These are phyloP conservation scores for Sebastes steindachneri DNA, from an alignment of 2,797 vertebrate species.

Conservation along the genomic window DNA sequence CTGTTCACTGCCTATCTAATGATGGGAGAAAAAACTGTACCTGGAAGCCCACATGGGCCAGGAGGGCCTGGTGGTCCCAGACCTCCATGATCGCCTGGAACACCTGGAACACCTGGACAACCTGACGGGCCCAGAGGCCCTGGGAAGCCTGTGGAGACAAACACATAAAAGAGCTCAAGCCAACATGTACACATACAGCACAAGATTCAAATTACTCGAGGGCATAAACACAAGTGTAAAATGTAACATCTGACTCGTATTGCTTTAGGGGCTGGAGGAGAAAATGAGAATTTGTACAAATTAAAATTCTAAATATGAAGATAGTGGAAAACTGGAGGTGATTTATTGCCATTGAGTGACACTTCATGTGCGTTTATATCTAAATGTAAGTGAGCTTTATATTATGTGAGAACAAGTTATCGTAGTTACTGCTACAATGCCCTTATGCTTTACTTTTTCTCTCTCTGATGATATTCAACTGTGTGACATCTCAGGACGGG, in stretches of 20 bases:
- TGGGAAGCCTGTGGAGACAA: constrained; percentile 37
- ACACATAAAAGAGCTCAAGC: neutral
- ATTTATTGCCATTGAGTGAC: neutral
- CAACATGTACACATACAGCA: neutral
- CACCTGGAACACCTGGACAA: constrained; percentile 38
- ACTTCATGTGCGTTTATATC: neutral
- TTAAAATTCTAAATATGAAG: neutral
- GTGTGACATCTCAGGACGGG: neutral
- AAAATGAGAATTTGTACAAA: neutral
- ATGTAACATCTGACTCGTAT: neutral
- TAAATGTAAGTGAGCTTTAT: neutral
- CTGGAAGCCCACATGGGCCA: constrained; percentile 58
- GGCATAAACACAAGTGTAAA: no score
- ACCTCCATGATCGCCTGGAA: constrained; percentile 48
- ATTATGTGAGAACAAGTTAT: neutral
- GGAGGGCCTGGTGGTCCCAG: constrained; percentile 47
- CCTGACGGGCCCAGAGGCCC: constrained; percentile 55
- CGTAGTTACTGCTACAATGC: neutral
- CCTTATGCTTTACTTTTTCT: neutral
- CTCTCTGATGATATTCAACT: no score
- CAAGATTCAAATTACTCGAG: neutral
- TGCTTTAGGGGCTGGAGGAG: neutral
- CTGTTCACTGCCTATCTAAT: neutral
- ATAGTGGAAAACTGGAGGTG: neutral
- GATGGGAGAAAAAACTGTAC: constrained; percentile 28